These are phyloP conservation scores for Linnaemya tessellans DNA, from an alignment of 2,888 invertebrate species.

Conservation along the genomic window DNA sequence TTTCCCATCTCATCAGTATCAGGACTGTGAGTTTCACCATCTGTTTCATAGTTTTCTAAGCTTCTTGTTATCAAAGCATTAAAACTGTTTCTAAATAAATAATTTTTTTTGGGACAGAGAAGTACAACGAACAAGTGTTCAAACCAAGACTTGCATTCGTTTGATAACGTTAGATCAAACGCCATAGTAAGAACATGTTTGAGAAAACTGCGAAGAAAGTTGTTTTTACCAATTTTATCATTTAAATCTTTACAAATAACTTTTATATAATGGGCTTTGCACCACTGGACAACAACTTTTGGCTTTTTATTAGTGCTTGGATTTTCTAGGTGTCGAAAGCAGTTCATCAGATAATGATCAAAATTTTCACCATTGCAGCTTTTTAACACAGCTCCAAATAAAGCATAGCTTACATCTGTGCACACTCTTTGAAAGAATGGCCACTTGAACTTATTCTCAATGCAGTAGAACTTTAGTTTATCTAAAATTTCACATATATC, in stretches of 20 bases:
- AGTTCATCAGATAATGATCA: neutral
- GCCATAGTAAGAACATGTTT: slow-evolving; percentile 16
- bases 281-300: slow-evolving; percentile 39
- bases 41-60: neutral
- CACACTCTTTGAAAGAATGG: slow-evolving; percentile 40
- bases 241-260: slow-evolving; percentile 30
- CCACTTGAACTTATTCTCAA: slow-evolving; percentile 34
- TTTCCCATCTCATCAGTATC: too few species aligned
- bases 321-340: neutral
- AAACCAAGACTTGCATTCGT: slow-evolving; percentile 34
- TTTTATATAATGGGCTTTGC: slow-evolving; percentile 37
- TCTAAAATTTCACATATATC: slow-evolving; percentile 14
- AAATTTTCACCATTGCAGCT: slow-evolving; percentile 11
- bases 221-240: slow-evolving; percentile 8
- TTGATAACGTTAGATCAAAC: slow-evolving; percentile 10
- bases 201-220: neutral
- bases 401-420: slow-evolving; percentile 19
- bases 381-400: slow-evolving; percentile 29
- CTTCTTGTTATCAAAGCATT: neutral
- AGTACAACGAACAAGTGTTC: slow-evolving; percentile 25
- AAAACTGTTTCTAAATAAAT: neutral
- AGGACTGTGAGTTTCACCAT: too few species aligned
- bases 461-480: neutral
- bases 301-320: neutral
- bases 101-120: slow-evolving; percentile 9